phyloP scores from a whole-genome alignment of 1,140 invertebrate species.

The Thrips palmi region DNA sequence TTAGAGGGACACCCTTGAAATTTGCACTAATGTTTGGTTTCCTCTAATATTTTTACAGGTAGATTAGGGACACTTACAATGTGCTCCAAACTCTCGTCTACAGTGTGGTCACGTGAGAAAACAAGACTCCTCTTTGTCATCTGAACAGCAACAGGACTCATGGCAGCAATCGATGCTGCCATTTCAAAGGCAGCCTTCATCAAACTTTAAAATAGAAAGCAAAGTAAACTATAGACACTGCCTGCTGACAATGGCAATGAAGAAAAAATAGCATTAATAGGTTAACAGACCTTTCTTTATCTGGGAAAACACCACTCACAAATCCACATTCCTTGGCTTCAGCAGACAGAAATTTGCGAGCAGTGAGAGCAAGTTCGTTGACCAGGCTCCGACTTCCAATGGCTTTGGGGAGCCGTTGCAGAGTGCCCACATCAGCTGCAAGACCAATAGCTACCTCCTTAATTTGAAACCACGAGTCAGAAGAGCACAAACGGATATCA shows the following conservation, averaged over 20 bases:
- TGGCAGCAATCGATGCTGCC: slow-evolving; percentile 63
- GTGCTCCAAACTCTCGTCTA: slow-evolving; percentile 68
- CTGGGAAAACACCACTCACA: slow-evolving; percentile 51
- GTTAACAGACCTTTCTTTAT: slow-evolving; percentile 40
- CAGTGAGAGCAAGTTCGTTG: slow-evolving; percentile 76
- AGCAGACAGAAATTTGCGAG: slow-evolving; percentile 53
- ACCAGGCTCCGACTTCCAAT: slow-evolving; percentile 74
- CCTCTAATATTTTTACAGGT: background rate
- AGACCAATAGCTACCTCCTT: slow-evolving; percentile 64
- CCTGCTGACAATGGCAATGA: background rate
- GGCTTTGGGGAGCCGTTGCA: slow-evolving; percentile 87
- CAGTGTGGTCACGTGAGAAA: slow-evolving; percentile 74
- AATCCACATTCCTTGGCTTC: slow-evolving; percentile 65
- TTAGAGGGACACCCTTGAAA: background rate
- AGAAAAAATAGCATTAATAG: slow-evolving; percentile 3
- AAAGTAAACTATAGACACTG: no score
- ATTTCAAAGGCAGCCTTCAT: slow-evolving; percentile 48
- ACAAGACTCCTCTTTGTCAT: slow-evolving; percentile 65
- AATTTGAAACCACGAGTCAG: slow-evolving; percentile 83
- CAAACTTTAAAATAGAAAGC: slow-evolving; percentile 31
- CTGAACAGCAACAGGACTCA: slow-evolving; percentile 90
- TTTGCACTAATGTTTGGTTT: background rate
- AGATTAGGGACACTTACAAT: slow-evolving; percentile 45
- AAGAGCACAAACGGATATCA: slow-evolving; percentile 82
- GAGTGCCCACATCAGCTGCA: slow-evolving; percentile 84